Conservation (phyloP, 2,888 invertebrate genomes). For the Autographa gamma region DNA sequence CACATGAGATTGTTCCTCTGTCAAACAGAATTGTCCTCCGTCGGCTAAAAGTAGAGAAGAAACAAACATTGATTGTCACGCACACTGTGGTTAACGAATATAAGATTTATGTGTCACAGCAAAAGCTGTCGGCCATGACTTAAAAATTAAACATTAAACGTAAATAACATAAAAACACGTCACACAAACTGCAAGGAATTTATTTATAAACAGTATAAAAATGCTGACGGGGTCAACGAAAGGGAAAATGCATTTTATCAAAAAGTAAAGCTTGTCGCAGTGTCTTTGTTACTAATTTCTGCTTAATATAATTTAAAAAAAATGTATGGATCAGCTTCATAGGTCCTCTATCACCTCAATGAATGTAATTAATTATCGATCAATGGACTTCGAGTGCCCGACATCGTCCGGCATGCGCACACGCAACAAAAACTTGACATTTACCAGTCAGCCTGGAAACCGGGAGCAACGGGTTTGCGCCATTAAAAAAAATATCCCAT, state of each 20-base stretch:
- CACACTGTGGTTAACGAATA: not conserved
- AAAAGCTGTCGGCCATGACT: not conserved
- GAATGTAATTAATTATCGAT: conserved; percentile 43
- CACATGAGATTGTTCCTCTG: too few relatives aligned
- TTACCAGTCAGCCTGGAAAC: conserved; percentile 38
- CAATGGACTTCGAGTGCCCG: conserved; percentile 24
- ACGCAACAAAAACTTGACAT: conserved; percentile 44
- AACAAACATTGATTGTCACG: not conserved
- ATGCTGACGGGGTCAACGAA: not conserved
- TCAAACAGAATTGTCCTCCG: too few relatives aligned
- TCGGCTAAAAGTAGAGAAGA: too few relatives aligned
- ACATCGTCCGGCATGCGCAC: conserved; percentile 29
- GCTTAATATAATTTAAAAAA: not conserved
- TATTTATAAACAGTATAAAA: conserved; percentile 5
- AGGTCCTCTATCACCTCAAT: conserved; percentile 21
- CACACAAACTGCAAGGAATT: not conserved
- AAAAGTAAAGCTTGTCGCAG: not conserved
- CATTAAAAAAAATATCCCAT: conserved; percentile 1
- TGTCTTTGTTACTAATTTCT: not conserved
- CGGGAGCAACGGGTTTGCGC: conserved; percentile 37
- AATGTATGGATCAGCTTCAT: conserved; percentile 1
- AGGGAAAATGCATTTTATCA: not conserved
- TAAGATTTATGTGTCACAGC: not conserved
- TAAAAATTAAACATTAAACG: not conserved
- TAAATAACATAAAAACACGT: not conserved